Percentiles rank a stretch among this genome's conserved stretches.
Conservation (phyloP, 2,113 vertebrate genomes). For the Oxyura jamaicensis region DNA sequence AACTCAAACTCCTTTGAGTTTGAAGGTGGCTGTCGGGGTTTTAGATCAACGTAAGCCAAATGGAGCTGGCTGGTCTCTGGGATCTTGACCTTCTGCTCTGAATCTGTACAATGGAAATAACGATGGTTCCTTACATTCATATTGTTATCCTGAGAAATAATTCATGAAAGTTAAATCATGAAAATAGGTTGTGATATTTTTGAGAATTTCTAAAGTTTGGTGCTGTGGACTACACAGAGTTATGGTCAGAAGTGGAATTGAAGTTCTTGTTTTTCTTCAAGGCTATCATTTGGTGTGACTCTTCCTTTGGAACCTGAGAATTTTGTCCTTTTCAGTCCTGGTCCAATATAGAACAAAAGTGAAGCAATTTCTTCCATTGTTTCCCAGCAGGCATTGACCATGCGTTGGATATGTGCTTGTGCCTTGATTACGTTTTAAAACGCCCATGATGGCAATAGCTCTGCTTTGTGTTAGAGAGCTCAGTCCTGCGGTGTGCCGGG, state of each 20-base stretch:
- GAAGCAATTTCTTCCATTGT: neutral
- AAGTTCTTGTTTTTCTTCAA: neutral
- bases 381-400: neutral
- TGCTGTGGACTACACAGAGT: neutral
- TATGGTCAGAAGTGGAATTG: neutral
- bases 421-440: neutral
- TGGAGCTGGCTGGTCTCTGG: neutral
- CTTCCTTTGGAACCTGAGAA: neutral
- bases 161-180: neutral
- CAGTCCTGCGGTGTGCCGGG: neutral
- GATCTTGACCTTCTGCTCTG: neutral
- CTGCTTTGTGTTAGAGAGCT: neutral
- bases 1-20: neutral
- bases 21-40: neutral
- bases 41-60: neutral
- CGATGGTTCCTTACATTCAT: accelerated
- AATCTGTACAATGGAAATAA: neutral
- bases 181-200: neutral
- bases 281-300: neutral
- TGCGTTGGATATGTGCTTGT: neutral
- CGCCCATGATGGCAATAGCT: neutral
- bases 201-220: neutral
- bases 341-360: neutral
- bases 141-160: neutral
- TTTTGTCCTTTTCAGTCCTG: neutral